Conservation (phyloP, 1,140 invertebrate species). For the Patella vulgata region DNA sequence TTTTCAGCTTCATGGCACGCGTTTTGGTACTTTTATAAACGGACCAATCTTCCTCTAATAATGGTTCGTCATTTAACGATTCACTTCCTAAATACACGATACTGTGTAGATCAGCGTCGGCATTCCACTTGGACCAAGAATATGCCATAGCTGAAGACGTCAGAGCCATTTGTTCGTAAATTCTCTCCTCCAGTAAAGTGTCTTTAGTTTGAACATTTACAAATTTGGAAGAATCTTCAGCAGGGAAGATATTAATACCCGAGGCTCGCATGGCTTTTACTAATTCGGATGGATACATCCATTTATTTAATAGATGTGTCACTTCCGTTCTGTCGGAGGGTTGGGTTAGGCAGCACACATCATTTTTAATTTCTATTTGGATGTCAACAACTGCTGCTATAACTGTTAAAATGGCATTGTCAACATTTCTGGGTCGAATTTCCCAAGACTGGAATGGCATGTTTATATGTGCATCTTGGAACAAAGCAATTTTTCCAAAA, state of each 20-base stretch:
- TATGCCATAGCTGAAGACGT: conserved; percentile 79
- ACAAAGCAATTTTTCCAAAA: conserved; percentile 61
- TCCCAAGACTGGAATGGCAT: conserved; percentile 68
- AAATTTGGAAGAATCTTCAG: conserved; percentile 84
- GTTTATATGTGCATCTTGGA: conserved; percentile 65
- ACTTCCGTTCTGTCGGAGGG: conserved; percentile 60
- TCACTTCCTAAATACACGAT: conserved; percentile 59
- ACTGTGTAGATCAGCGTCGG: conserved; percentile 46
- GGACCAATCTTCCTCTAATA: conserved; percentile 64
- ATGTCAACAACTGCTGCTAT: conserved; percentile 62
- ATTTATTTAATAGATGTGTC: conserved; percentile 55
- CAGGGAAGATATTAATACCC: conserved; percentile 91
- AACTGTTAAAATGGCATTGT: conserved; percentile 57
- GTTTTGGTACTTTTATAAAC: conserved; percentile 57
- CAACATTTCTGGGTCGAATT: conserved; percentile 52
- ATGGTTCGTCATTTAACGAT: conserved; percentile 53
- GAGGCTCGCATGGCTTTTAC: conserved; percentile 72
- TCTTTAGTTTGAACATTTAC: conserved; percentile 73
- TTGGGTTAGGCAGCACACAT: conserved; percentile 53
- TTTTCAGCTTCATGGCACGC: conserved; percentile 52
- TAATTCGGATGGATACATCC: conserved; percentile 60
- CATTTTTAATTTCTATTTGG: conserved; percentile 65
- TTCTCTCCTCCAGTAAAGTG: conserved; percentile 78
- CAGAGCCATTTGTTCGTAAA: conserved; percentile 84
- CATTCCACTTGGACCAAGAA: conserved; percentile 90